phyloP scores from a whole-genome alignment of 2,797 vertebrate genomes.

The Alcedo atthis region DNA sequence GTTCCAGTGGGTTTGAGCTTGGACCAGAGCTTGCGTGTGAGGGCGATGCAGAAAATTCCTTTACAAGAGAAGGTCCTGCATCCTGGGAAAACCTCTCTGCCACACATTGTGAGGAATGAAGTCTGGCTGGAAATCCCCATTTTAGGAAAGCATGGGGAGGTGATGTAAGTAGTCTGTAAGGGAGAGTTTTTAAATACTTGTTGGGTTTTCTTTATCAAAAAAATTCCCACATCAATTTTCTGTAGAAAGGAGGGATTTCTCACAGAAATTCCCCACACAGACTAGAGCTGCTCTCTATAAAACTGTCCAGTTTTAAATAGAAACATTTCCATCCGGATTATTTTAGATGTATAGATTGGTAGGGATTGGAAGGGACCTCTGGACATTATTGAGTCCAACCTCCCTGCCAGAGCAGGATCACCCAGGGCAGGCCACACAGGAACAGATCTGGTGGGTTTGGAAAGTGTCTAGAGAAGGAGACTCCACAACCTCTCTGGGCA shows the following conservation, averaged over 20 bases:
- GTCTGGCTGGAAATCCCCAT: not conserved
- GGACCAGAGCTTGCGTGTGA: not conserved
- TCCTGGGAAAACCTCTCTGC: not conserved
- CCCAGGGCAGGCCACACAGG: too few species aligned
- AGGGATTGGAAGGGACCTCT: too few species aligned
- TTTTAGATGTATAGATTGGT: not conserved
- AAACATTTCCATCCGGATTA: not conserved
- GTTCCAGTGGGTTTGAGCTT: not conserved
- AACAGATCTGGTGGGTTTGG: too few species aligned
- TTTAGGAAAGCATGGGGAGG: not conserved
- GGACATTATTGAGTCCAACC: too few species aligned
- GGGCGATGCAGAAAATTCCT: not conserved
- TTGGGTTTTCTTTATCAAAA: not conserved
- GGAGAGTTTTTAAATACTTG: not conserved
- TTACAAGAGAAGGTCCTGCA: not conserved
- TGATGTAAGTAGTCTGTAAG: not conserved
- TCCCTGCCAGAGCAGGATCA: too few species aligned
- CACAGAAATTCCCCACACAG: not conserved
- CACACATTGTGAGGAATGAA: not conserved
- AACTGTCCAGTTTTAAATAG: not conserved
- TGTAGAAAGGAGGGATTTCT: not conserved
- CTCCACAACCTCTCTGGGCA: too few species aligned
- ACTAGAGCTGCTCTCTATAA: not conserved
- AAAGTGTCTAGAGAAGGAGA: too few species aligned
- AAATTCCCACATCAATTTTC: not conserved